These are phyloP conservation scores for Apoda limacodes DNA, from an alignment of 2,888 invertebrate species.

Conservation along the genomic window DNA sequence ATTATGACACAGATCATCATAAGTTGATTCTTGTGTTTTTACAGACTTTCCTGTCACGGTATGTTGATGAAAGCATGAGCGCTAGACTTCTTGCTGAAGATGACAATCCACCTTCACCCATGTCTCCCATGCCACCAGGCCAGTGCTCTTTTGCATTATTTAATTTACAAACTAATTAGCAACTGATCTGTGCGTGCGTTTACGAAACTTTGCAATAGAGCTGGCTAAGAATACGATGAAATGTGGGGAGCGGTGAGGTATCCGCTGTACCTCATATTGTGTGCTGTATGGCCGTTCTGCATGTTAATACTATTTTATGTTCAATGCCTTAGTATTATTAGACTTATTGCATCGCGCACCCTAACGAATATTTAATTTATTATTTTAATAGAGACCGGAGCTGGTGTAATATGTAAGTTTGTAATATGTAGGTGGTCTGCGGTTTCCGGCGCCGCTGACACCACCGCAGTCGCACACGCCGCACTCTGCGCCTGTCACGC, in stretches of 20 bases:
- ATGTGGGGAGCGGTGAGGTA: too few species aligned
- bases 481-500: constrained; percentile 72
- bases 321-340: too few species aligned
- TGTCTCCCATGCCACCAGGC: constrained; percentile 80
- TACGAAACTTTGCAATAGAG: too few species aligned
- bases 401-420: not conserved
- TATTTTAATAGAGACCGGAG: constrained; percentile 3
- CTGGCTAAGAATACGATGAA: too few species aligned
- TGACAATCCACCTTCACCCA: constrained; percentile 95
- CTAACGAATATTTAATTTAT: not conserved
- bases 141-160: too few species aligned
- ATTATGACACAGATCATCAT: not conserved
- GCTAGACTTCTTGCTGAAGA: constrained; percentile 89
- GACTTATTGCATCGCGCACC: too few species aligned
- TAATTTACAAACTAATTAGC: too few species aligned
- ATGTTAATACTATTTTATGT: too few species aligned
- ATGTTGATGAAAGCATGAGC: constrained; percentile 91
- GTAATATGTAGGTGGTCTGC: constrained; percentile 57
- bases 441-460: constrained; percentile 89
- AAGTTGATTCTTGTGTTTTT: too few species aligned
- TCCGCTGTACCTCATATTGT: too few species aligned
- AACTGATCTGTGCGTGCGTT: too few species aligned
- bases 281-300: too few species aligned
- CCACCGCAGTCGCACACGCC: constrained; percentile 75
- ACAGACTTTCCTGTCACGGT: constrained; percentile 90